A percentile compares a stretch with the other conserved stretches of the same genome.
phyloP scores from a whole-genome alignment of 2,797 vertebrate genomes.

The Pagetopsis macropterus region DNA sequence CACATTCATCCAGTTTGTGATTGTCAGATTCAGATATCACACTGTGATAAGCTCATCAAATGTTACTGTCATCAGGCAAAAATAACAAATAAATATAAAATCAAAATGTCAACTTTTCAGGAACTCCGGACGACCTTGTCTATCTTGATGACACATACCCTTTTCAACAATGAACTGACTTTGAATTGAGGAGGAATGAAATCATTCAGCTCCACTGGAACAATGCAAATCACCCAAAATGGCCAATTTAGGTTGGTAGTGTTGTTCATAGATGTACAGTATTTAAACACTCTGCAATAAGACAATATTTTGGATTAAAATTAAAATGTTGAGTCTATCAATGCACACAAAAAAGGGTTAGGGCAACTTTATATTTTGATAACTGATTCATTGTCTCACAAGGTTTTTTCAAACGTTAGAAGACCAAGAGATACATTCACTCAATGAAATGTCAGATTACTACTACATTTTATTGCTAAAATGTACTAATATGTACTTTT shows the following conservation, averaged over 20 bases:
- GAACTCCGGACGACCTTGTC: slow-evolving; percentile 1
- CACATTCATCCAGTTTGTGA: too few relatives aligned
- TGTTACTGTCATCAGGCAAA: slow-evolving; percentile 38
- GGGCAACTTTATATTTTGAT: neutral
- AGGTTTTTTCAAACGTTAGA: too few relatives aligned
- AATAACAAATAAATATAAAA: slow-evolving; percentile 26
- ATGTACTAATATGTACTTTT: neutral
- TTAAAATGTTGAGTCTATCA: too few relatives aligned
- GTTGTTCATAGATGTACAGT: neutral
- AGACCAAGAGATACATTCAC: neutral
- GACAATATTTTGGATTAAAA: neutral
- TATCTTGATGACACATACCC: neutral
- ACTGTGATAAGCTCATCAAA: slow-evolving; percentile 28
- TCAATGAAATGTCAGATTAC: neutral
- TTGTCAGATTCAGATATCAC: slow-evolving; percentile 15
- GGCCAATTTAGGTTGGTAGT: too few relatives aligned
- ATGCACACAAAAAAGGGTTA: neutral
- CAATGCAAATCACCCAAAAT: neutral
- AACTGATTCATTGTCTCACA: neutral
- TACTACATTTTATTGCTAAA: neutral
- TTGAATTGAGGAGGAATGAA: slow-evolving; percentile 4
- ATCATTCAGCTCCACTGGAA: neutral
- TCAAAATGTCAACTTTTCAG: slow-evolving; percentile 35
- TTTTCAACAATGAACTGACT: slow-evolving; percentile 28
- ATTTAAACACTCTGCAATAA: neutral